Evolutionary conservation across 2,888 invertebrate genomes (phyloP).

Genomic region (Argyresthia albistria): DNA sequence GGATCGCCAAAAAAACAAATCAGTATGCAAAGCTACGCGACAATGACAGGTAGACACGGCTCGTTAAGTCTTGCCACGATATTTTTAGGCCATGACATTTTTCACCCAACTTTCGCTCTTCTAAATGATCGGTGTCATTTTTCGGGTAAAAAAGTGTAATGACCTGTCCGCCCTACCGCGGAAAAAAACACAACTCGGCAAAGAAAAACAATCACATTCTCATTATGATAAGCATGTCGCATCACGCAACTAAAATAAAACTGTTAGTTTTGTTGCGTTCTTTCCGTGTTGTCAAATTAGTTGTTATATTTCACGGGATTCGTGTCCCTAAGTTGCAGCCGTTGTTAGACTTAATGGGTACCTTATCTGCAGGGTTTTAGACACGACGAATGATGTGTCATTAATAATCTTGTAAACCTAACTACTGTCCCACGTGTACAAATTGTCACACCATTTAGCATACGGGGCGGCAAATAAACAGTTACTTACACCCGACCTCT

Average conservation of each 20-base stretch:
- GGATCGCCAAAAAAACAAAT: constrained; percentile 22
- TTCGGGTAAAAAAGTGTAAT: constrained; percentile 18
- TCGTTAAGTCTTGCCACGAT: constrained; percentile 39
- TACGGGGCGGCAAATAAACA: too few relatives aligned
- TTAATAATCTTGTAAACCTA: too few relatives aligned
- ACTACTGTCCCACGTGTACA: too few relatives aligned
- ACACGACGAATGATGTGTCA: too few relatives aligned
- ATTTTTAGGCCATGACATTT: constrained; percentile 19
- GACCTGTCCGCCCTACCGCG: constrained; percentile 19
- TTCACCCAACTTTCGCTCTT: constrained; percentile 28
- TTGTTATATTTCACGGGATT: constrained; percentile 12
- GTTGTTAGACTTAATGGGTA: too few relatives aligned
- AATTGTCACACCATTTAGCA: too few relatives aligned
- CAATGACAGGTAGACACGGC: constrained; percentile 44
- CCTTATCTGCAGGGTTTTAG: too few relatives aligned
- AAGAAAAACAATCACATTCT: constrained; percentile 40
- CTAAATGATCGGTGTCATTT: constrained; percentile 48
- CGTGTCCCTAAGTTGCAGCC: too few relatives aligned
- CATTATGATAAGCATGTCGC: constrained; percentile 38
- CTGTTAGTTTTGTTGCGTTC: constrained; percentile 5
- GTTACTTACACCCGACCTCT: too few relatives aligned
- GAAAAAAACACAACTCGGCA: constrained; percentile 1
- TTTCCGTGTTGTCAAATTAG: constrained; percentile 14
- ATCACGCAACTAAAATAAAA: constrained; percentile 30
- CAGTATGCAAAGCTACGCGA: constrained; percentile 26